phyloP scores from a whole-genome alignment of 2,888 invertebrate genomes.

The Pristionchus maxplancki region DNA sequence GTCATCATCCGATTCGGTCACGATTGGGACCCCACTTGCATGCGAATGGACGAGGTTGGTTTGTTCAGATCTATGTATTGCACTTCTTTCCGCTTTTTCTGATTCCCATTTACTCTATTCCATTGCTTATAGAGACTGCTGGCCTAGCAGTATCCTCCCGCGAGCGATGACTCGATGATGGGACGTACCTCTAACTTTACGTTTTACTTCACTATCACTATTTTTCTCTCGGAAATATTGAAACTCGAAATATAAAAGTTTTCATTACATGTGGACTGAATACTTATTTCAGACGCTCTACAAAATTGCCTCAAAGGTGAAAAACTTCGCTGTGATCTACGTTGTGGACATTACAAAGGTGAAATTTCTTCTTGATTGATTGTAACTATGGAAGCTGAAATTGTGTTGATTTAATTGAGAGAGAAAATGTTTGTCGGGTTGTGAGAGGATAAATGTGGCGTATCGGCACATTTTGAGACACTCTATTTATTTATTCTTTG shows the following conservation, averaged over 20 bases:
- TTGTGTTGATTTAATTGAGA: too few species aligned
- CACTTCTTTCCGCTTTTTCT: neutral
- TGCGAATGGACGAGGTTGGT: conserved; percentile 98
- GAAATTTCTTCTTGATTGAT: neutral
- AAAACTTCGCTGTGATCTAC: conserved; percentile 98
- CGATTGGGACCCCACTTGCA: conserved; percentile 99
- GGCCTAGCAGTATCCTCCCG: neutral
- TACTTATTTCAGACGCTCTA: conserved; percentile 82
- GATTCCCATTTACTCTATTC: neutral
- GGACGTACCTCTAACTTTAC: neutral
- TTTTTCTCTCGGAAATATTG: neutral
- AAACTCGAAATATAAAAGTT: neutral
- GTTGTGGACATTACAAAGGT: conserved; percentile 92
- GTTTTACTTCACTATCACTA: neutral
- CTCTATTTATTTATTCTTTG: too few species aligned
- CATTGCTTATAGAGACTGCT: neutral
- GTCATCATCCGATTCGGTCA: conserved; percentile 98
- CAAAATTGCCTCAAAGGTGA: conserved; percentile 96
- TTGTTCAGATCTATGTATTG: neutral
- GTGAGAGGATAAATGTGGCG: too few species aligned
- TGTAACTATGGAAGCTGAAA: neutral
- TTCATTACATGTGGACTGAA: neutral
- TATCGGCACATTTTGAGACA: too few species aligned
- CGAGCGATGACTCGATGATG: neutral
- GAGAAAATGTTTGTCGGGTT: too few species aligned